Evolutionary conservation across 2,888 invertebrate species (phyloP), one percentile per base, ranked within the genome.

Genomic region (Biston stratarius): DNA sequence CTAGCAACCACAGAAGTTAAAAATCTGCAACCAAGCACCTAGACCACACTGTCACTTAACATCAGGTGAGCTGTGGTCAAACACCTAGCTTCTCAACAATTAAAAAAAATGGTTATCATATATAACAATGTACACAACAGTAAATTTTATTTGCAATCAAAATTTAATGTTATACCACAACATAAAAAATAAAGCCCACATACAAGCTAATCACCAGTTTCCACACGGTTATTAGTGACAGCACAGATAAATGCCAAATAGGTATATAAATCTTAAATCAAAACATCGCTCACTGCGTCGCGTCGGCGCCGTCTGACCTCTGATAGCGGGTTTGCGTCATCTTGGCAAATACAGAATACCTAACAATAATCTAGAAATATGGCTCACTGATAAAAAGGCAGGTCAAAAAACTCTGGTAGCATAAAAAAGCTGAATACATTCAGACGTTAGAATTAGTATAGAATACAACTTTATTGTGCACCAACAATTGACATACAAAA

Each of bases 281-380:
- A 45, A 60, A 44, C 60, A 64, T 49, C 56, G 67, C 70, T 80
- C 78, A 77, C 77, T 59, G 12, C 69, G 69, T 61, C 69, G 64
- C 44, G 56, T 45, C 56, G 80, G 80, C 82, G 82, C 78, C 79
- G 77, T 44, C 70, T 75, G 82, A 80, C 80, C 82, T 64, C 42
- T 61, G 83, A 84, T 84, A 84, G 65, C 49, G 11, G 33, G 48
- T 7, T 68, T 65, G 69, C 78, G 76, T 77, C 76, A 69, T 44
- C 55, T 42, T 49, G 33, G 67, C 55, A 55, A 65, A 68, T 72
- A 58, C 74, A 76, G 73, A 70, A 68, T 74, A 74, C 77, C 82
- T 82, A 79, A 68, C 67, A 67, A 51, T 72, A 64, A 73, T 68
- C 73, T 70, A 70, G 70, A 71, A 59, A 59, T 69, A 68, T 64